phyloP scores from a whole-genome alignment of 2,888 invertebrate species.

The Odiellus spinosus region DNA sequence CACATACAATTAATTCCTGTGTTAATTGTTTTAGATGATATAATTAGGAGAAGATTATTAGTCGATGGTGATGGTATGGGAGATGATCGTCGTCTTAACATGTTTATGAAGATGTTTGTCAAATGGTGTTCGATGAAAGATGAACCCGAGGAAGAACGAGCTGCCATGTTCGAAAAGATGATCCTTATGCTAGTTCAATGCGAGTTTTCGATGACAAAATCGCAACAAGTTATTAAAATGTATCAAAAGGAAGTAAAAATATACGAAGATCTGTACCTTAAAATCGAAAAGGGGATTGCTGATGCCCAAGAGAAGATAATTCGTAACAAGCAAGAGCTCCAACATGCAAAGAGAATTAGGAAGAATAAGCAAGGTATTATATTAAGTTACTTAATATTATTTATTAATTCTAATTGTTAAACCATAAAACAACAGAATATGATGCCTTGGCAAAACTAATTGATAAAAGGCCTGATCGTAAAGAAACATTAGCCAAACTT shows the following conservation, averaged over 20 bases:
- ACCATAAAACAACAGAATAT: slow-evolving; percentile 75
- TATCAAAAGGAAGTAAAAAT: slow-evolving; percentile 66
- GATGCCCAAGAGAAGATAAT: slow-evolving; percentile 27
- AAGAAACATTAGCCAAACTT: slow-evolving; percentile 42
- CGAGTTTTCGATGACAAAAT: slow-evolving; percentile 72
- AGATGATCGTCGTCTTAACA: slow-evolving; percentile 76
- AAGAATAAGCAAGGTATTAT: slow-evolving; percentile 27
- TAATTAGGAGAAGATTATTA: slow-evolving; percentile 70
- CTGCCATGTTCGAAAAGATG: slow-evolving; percentile 14
- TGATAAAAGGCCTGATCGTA: slow-evolving; percentile 72
- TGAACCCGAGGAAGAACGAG: slow-evolving; percentile 24
- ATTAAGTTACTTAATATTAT: neutral
- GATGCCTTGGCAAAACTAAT: slow-evolving; percentile 83
- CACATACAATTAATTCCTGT: too few relatives aligned
- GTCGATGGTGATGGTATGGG: slow-evolving; percentile 96
- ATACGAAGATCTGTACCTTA: slow-evolving; percentile 57
- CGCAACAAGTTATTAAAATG: slow-evolving; percentile 59
- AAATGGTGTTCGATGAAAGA: slow-evolving; percentile 27
- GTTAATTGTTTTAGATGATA: slow-evolving; percentile 88
- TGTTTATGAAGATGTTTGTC: slow-evolving; percentile 53
- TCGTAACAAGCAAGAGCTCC: slow-evolving; percentile 29
- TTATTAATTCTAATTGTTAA: too few relatives aligned
- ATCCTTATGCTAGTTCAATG: slow-evolving; percentile 51
- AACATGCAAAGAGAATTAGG: slow-evolving; percentile 28
- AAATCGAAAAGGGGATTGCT: slow-evolving; percentile 47